Base-by-base conservation (phyloP, 1,140 invertebrate species). In the Drosophila ohnishii region DNA sequence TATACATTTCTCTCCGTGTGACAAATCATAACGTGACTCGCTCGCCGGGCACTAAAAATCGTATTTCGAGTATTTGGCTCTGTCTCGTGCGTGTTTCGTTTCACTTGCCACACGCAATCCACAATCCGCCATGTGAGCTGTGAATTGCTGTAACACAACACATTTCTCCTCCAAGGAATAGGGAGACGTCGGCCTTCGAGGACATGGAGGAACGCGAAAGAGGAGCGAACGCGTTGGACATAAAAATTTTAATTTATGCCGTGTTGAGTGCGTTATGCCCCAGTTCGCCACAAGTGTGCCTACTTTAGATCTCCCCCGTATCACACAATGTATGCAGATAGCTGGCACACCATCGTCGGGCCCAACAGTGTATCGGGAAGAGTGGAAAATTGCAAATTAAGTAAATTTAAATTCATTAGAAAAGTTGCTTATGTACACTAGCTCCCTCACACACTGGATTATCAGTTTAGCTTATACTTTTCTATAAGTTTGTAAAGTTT, bases 171-270 rank as follows among this genome's bases (percentile, higher is more conserved):
- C 48, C 19, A 34, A 53, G 59, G 45, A 71, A 19, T 34, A 22
- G n/a, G 51, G 25, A 51, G 51, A n/a, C 48, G 32, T 1, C 14
- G 28, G 9, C 40, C 28, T 50, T 32, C 48, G 10, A 22, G 22
- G 16, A 25, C 25, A 6, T 16, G 14, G n/a, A 22, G n/a, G 14
- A n/a, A 11, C 4, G 32, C 42, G 35, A 37, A 22, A 44, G 42
- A 51, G 51, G 56, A 56, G 69, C 62, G 32, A 62, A 51, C 59
- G 47, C 39, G 39, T 47, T 22, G 56, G 48, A 62, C 63, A 63
- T 51, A 82, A 76, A 79, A 87, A 87, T 88, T 88, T 88, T 87
- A 88, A 87, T 87, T 88, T 88, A 87, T 87, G 83, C 83, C 80
- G 84, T 63, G 84, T 77, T 83, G 83, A 87, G 84, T 87, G 84